Conservation (phyloP, 2,797 vertebrate genomes). For the Geotrypetes seraphini region DNA sequence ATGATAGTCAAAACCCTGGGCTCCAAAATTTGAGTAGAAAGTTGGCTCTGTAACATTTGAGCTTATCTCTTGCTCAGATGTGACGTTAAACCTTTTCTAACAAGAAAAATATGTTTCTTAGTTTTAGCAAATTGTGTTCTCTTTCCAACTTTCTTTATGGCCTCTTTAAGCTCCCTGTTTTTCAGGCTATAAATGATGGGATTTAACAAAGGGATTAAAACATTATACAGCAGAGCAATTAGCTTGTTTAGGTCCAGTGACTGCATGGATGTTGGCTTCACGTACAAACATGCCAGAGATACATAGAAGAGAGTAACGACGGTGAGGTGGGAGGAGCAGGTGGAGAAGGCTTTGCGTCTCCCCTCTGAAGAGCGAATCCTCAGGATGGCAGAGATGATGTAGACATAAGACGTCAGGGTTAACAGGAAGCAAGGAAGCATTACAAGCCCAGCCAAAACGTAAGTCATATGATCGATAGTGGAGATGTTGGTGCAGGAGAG, state of each 20-base stretch:
- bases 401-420: conserved; percentile 6
- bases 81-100: too few relatives aligned
- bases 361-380: conserved; percentile 3
- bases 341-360: conserved; percentile 12
- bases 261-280: conserved; percentile 6
- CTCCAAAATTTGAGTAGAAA: too few relatives aligned
- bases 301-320: conserved; percentile 10
- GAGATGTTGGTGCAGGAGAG: conserved; percentile 6
- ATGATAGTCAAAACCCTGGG: too few relatives aligned
- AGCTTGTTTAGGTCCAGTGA: conserved; percentile 23
- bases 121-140: too few relatives aligned
- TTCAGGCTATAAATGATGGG: conserved; percentile 25
- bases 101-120: too few relatives aligned
- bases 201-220: conserved; percentile 21
- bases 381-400: conserved; percentile 16
- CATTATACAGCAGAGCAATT: conserved; percentile 13
- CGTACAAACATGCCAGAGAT: neutral
- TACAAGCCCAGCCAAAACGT: neutral
- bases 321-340: conserved; percentile 14
- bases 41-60: too few relatives aligned
- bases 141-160: conserved; percentile 5
- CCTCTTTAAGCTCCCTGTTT: conserved; percentile 9
- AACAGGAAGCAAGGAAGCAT: neutral
- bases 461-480: neutral
- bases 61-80: too few relatives aligned